Evolutionary conservation across 2,113 vertebrate genomes (phyloP).

Genomic region (Cacatua alba): DNA sequence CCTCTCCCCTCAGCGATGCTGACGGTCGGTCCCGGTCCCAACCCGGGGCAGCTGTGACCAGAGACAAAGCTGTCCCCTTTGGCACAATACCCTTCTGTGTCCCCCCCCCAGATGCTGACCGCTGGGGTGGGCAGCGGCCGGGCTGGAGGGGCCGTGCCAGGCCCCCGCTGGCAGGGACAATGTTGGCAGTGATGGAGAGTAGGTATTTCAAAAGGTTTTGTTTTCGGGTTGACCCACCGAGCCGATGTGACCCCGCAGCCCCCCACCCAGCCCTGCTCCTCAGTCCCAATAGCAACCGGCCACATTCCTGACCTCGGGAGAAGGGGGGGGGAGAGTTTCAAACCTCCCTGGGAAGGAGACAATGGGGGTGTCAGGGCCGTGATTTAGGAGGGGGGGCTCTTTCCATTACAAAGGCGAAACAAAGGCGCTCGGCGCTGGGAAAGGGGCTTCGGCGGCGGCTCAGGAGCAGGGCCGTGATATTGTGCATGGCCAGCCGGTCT

Average conservation of each 20-base stretch:
- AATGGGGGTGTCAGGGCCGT: slow-evolving; percentile 81
- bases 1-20: slow-evolving; percentile 11
- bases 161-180: slow-evolving; percentile 83
- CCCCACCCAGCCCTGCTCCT: slow-evolving; percentile 75
- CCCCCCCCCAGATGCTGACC: slow-evolving; percentile 77
- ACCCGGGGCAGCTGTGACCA: slow-evolving; percentile 78
- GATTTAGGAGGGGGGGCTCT: slow-evolving; percentile 80
- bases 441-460: slow-evolving; percentile 19
- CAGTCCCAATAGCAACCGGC: slow-evolving; percentile 75
- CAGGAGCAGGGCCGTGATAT: slow-evolving; percentile 20
- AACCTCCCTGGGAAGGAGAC: slow-evolving; percentile 75
- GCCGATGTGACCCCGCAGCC: slow-evolving; percentile 70
- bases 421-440: slow-evolving; percentile 76
- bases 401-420: slow-evolving; percentile 80
- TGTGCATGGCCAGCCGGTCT: slow-evolving; percentile 20
- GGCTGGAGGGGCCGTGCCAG: slow-evolving; percentile 81
- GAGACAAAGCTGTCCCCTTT: slow-evolving; percentile 76
- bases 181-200: slow-evolving; percentile 86
- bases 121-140: slow-evolving; percentile 75
- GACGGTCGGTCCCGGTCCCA: slow-evolving; percentile 60
- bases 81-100: slow-evolving; percentile 81
- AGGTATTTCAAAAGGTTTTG: slow-evolving; percentile 84
- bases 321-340: slow-evolving; percentile 73
- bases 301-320: slow-evolving; percentile 81
- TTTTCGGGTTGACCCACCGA: slow-evolving; percentile 77